Evolutionary conservation across 53 echinoderm and acorn worm species (phyloP).

Genomic region (Crossaster papposus): DNA sequence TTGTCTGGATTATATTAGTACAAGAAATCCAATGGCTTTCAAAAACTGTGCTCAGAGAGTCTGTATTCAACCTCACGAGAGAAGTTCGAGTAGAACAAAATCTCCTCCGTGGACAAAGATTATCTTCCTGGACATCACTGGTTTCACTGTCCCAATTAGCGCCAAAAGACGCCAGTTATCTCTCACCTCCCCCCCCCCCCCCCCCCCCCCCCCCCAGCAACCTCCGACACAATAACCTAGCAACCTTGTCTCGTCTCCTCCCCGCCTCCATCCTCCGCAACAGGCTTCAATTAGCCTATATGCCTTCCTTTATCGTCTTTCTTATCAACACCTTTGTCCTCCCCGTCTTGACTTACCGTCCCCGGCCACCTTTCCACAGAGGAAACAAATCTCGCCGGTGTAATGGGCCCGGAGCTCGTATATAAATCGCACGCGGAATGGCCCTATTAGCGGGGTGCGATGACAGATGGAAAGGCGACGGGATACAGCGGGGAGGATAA

Average conservation of each 20-base stretch:
- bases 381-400: slow-evolving; percentile 4
- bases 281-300: slow-evolving; percentile 32
- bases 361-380: not conserved
- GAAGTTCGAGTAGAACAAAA: not conserved
- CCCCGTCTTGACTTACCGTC: not conserved
- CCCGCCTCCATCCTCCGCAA: not conserved
- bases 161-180: not conserved
- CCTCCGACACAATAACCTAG: slow-evolving; percentile 15
- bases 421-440: slow-evolving; percentile 41
- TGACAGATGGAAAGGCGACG: slow-evolving; percentile 28
- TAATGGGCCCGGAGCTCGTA: not conserved
- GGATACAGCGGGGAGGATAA: not conserved
- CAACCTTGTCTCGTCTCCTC: slow-evolving; percentile 8
- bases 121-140: not conserved
- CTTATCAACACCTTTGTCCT: not conserved
- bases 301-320: not conserved
- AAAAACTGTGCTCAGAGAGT: not conserved
- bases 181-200: too few species aligned
- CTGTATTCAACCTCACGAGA: not conserved
- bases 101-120: not conserved
- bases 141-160: slow-evolving; percentile 18
- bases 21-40: not conserved
- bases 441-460: slow-evolving; percentile 39
- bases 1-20: not conserved
- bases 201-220: too few species aligned